Percentiles rank a stretch among this genome's conserved stretches.
Evolutionary conservation across 2,797 vertebrate species (phyloP).

Genomic region (Sebastes kiyomatsui): DNA sequence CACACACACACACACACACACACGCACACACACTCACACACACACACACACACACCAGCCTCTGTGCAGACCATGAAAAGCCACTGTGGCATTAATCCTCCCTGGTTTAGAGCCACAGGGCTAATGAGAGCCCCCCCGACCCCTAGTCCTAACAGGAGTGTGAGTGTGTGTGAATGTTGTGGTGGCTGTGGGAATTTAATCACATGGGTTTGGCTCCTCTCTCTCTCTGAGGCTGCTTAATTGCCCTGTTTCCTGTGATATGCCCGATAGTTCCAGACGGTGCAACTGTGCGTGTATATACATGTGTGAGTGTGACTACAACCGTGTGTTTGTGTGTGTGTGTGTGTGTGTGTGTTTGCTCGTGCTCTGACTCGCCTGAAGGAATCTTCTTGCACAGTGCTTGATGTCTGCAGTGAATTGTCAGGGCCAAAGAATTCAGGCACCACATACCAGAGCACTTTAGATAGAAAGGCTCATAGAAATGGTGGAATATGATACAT

Average conservation of each 20-base stretch:
- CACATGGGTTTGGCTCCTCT: constrained; percentile 16
- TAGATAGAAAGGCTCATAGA: constrained; percentile 4
- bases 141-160: neutral
- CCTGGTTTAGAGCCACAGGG: constrained; percentile 49
- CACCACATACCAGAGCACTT: constrained; percentile 40
- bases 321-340: neutral
- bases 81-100: constrained; percentile 69
- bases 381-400: neutral
- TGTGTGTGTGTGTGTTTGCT: neutral
- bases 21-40: neutral
- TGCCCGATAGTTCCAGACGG: constrained; percentile 24
- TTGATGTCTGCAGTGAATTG: constrained; percentile 25
- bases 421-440: constrained; percentile 23
- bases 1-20: neutral
- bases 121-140: constrained; percentile 58
- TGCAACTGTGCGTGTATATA: constrained; percentile 18
- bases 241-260: constrained; percentile 42
- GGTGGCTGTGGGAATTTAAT: constrained; percentile 40
- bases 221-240: constrained; percentile 1
- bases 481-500: constrained; percentile 7
- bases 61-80: constrained; percentile 59
- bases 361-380: constrained; percentile 38
- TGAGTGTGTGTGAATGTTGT: neutral
- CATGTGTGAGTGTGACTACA: neutral
- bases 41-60: neutral